Evolutionary conservation across 2,888 invertebrate genomes (phyloP).

Genomic region (Sphaerophoria taeniata): DNA sequence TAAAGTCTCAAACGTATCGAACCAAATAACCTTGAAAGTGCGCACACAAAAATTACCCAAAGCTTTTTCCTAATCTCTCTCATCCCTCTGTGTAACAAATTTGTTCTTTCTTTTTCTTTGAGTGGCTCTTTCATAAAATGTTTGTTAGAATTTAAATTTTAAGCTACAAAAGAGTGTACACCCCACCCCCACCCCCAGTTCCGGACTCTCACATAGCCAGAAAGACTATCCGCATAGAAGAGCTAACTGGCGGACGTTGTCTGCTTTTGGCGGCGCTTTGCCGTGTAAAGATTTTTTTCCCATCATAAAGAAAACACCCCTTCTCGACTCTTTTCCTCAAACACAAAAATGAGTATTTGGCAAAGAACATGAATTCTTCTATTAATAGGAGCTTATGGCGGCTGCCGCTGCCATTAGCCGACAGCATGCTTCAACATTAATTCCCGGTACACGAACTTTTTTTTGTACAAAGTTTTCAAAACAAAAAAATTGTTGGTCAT

Average conservation of each 20-base stretch:
- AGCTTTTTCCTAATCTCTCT: conserved; percentile 3
- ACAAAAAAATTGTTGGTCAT: conserved; percentile 1
- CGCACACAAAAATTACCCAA: neutral
- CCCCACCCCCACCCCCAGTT: conserved; percentile 28
- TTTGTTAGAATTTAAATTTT: neutral
- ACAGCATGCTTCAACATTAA: conserved; percentile 55
- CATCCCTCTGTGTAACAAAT: neutral
- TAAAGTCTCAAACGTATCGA: conserved; percentile 11
- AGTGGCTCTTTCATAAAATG: conserved; percentile 4
- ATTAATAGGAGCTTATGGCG: conserved; percentile 55
- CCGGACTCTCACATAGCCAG: neutral
- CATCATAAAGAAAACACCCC: neutral
- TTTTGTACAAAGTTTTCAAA: neutral
- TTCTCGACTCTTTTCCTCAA: neutral
- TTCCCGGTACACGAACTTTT: conserved; percentile 56
- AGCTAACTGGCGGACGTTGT: conserved; percentile 2
- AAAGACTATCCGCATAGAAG: conserved; percentile 6
- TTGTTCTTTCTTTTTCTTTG: neutral
- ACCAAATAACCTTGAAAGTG: conserved; percentile 31
- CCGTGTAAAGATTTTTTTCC: conserved; percentile 4
- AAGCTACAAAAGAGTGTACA: neutral
- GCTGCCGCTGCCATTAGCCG: conserved; percentile 47
- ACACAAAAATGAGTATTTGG: conserved; percentile 16
- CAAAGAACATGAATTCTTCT: conserved; percentile 50
- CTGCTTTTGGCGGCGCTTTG: conserved; percentile 46